Percentiles rank a stretch among this genome's conserved stretches.
These are phyloP conservation scores for Camarhynchus parvulus DNA, from an alignment of 2,113 vertebrate species.

Conservation along the genomic window DNA sequence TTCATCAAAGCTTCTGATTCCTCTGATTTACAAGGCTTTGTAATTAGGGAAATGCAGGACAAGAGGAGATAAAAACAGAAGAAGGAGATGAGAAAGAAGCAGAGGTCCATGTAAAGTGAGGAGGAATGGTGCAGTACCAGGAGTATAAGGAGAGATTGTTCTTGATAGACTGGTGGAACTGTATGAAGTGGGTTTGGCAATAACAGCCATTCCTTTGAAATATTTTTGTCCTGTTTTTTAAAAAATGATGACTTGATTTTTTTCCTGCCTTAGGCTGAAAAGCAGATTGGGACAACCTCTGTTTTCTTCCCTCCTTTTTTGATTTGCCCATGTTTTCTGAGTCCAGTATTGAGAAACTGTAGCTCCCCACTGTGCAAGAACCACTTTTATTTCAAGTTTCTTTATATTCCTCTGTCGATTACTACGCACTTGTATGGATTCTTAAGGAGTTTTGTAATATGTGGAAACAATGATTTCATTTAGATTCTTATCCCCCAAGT, in stretches of 20 bases:
- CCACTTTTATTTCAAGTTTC: background rate
- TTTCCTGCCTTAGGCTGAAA: background rate
- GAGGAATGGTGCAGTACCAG: background rate
- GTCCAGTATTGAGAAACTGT: background rate
- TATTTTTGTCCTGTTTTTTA: background rate
- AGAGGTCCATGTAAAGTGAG: accelerated
- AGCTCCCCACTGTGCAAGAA: background rate
- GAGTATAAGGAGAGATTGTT: background rate
- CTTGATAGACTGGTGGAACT: background rate
- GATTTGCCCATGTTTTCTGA: background rate
- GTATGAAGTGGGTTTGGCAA: background rate
- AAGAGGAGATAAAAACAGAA: background rate
- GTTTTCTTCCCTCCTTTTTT: background rate
- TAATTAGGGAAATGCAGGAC: background rate
- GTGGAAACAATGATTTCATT: background rate
- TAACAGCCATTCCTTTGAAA: background rate
- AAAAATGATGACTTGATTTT: background rate
- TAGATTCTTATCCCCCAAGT: background rate
- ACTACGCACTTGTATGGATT: background rate
- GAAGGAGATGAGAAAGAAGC: background rate
- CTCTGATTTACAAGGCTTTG: background rate
- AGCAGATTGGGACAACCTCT: background rate
- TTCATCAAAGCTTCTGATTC: background rate
- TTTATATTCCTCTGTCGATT: background rate
- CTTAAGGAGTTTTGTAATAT: background rate